phyloP scores from a whole-genome alignment of 2,888 invertebrate genomes.

The Sepioteuthis lessoniana region DNA sequence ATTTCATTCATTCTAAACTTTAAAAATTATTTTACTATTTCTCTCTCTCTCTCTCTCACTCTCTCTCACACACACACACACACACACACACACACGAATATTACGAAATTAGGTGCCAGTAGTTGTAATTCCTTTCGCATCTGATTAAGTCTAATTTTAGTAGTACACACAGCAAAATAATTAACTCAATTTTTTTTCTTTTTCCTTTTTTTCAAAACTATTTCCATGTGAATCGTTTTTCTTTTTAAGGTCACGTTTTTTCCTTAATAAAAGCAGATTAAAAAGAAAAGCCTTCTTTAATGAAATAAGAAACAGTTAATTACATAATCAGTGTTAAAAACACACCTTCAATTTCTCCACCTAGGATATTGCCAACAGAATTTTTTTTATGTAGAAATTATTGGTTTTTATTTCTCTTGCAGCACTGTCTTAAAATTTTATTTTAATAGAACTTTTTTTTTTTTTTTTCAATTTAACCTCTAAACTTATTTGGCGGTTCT shows the following conservation, averaged over 20 bases:
- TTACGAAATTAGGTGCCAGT: background rate
- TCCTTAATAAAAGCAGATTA: background rate
- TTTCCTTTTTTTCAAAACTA: background rate
- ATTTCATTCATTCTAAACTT: background rate
- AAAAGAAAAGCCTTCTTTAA: background rate
- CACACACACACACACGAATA: too few relatives aligned
- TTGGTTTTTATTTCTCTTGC: background rate
- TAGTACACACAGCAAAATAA: background rate
- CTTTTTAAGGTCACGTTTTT: background rate
- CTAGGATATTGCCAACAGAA: background rate
- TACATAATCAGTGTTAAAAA: background rate
- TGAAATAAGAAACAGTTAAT: background rate
- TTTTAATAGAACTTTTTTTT: background rate
- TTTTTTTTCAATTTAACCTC: background rate
- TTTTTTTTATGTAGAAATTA: background rate
- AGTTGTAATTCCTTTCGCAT: background rate
- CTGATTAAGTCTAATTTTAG: background rate
- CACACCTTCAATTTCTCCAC: background rate
- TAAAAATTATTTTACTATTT: too few relatives aligned
- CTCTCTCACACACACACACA: background rate
- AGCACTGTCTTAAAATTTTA: too few relatives aligned
- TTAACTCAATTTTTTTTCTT: background rate
- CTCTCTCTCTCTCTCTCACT: background rate
- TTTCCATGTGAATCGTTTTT: background rate
- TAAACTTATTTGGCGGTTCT: background rate